These are phyloP conservation scores for Lithophane leautieri DNA, from an alignment of 2,888 invertebrate species.

Conservation along the genomic window DNA sequence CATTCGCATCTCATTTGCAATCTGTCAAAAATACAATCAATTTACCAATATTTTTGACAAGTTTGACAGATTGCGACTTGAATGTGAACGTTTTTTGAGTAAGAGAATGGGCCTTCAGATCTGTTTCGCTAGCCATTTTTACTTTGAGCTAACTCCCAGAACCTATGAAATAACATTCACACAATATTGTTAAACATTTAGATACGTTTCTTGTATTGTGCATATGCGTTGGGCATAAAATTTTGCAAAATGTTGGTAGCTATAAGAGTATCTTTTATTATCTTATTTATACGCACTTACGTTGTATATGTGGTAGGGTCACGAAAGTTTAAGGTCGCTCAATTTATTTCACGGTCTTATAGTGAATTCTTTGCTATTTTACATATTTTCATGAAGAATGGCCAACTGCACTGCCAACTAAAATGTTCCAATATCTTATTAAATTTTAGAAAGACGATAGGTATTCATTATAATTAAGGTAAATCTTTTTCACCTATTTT, in stretches of 20 bases:
- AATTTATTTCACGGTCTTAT: conserved; percentile 71
- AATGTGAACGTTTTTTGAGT: no score
- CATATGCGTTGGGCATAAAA: conserved; percentile 34
- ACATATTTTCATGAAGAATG: conserved; percentile 53
- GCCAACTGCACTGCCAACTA: conserved; percentile 20
- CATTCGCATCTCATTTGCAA: no score
- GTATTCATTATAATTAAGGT: no score
- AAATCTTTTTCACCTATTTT: no score
- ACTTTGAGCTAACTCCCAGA: neutral
- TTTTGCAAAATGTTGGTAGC: conserved; percentile 42
- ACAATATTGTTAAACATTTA: conserved; percentile 16
- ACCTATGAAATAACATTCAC: neutral
- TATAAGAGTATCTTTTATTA: conserved; percentile 57
- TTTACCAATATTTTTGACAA: no score
- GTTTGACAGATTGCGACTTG: no score
- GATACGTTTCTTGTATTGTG: neutral
- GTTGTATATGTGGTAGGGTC: conserved; percentile 65
- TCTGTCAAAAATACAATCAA: no score
- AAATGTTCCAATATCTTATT: no score
- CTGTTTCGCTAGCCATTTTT: neutral
- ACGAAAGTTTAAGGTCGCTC: conserved; percentile 71
- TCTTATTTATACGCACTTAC: conserved; percentile 60
- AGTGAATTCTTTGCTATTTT: conserved; percentile 65
- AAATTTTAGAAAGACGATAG: no score
- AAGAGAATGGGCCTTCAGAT: no score